These are phyloP conservation scores for Polymixis lichenea DNA, from an alignment of 2,888 invertebrate species.

Conservation along the genomic window DNA sequence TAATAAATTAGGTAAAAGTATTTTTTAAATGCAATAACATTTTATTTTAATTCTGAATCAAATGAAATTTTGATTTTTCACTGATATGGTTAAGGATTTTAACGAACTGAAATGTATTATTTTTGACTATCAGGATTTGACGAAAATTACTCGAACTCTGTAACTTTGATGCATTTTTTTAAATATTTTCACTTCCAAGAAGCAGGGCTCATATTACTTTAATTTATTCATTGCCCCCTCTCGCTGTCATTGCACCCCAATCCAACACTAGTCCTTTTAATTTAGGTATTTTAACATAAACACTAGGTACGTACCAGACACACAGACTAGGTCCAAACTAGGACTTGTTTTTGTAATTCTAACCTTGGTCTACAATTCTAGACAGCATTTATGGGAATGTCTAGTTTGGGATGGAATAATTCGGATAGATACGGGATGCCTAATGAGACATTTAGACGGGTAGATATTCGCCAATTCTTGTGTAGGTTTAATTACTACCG, in stretches of 20 bases:
- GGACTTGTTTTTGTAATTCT: conserved; percentile 6
- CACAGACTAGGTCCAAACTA: background rate
- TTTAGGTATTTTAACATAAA: conserved; percentile 7
- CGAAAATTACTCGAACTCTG: too few species aligned
- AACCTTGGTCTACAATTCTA: background rate
- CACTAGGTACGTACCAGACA: conserved; percentile 1
- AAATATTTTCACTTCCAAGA: too few species aligned
- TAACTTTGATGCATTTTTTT: too few species aligned
- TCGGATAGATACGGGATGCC: background rate
- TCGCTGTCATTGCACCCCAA: conserved; percentile 3
- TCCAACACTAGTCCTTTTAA: conserved; percentile 8
- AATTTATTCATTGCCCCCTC: background rate
- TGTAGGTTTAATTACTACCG: background rate
- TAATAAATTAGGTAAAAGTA: too few species aligned
- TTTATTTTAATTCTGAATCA: too few species aligned
- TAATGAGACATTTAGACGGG: background rate
- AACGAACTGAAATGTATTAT: too few species aligned
- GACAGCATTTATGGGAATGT: background rate
- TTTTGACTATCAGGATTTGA: too few species aligned
- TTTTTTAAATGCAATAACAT: too few species aligned
- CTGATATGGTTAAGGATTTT: too few species aligned
- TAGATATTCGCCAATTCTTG: background rate
- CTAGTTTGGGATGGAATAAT: background rate
- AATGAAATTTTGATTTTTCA: too few species aligned
- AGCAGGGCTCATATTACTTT: background rate